These are phyloP conservation scores for Macrostomum lignano DNA, from an alignment of 1,140 invertebrate genomes.

Conservation along the genomic window DNA sequence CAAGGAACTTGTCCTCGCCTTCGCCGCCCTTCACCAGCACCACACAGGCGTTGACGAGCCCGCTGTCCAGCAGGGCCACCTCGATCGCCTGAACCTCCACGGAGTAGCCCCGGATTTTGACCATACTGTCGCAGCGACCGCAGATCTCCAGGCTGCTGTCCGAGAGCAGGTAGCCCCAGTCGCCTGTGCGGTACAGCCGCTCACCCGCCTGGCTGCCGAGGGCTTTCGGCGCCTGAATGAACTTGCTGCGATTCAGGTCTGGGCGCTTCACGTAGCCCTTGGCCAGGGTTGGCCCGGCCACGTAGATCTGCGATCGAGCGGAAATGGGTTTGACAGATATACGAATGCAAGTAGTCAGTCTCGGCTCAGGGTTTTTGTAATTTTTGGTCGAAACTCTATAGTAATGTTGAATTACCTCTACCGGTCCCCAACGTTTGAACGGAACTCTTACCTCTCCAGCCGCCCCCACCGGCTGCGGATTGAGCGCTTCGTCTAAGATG, in stretches of 20 bases:
- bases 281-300: constrained; percentile 30
- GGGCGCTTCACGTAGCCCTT: constrained; percentile 31
- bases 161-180: constrained; percentile 30
- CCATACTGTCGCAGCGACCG: constrained; percentile 32
- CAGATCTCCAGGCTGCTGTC: constrained; percentile 31
- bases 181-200: no score
- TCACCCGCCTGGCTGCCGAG: no score
- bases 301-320: constrained; percentile 21
- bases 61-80: constrained; percentile 24
- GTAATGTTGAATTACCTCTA: no score
- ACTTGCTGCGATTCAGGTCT: constrained; percentile 26
- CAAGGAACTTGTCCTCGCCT: constrained; percentile 31
- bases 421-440: no score
- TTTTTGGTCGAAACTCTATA: no score
- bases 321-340: constrained; percentile 11
- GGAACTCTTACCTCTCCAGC: constrained; percentile 26
- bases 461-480: constrained; percentile 28
- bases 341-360: no score
- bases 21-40: constrained; percentile 29
- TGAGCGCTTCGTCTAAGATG: constrained; percentile 20
- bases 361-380: no score
- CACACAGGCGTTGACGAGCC: constrained; percentile 24
- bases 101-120: constrained; percentile 32
- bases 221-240: constrained; percentile 18
- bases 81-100: constrained; percentile 31